These are phyloP conservation scores for Alectoris magna DNA, from an alignment of 2,797 vertebrate species.

Conservation along the genomic window DNA sequence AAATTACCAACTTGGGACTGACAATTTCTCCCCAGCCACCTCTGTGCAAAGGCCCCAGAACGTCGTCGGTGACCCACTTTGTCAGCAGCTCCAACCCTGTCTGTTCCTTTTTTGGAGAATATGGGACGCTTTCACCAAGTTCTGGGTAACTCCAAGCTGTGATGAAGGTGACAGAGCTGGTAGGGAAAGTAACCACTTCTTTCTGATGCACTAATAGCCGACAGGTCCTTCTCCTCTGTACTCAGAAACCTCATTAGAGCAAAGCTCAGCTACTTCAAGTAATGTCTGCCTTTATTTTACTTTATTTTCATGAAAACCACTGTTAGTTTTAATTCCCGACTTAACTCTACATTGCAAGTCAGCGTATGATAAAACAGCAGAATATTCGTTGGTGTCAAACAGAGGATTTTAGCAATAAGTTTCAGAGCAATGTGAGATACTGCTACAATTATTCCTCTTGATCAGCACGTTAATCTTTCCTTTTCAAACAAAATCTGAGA, in stretches of 20 bases:
- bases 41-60: not conserved
- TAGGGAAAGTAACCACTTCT: not conserved
- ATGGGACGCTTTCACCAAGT: not conserved
- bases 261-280: not conserved
- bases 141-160: not conserved
- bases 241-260: not conserved
- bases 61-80: slow-evolving; percentile 25
- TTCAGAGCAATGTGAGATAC: slow-evolving; percentile 39
- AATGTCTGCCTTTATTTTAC: not conserved
- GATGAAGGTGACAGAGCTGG: not conserved
- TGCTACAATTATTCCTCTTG: slow-evolving; percentile 45
- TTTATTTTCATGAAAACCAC: not conserved
- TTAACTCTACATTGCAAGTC: not conserved
- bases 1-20: slow-evolving; percentile 26
- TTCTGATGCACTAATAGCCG: not conserved
- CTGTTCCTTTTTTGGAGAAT: not conserved
- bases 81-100: not conserved
- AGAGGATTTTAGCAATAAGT: slow-evolving; percentile 15
- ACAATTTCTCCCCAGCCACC: not conserved
- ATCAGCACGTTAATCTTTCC: slow-evolving; percentile 49
- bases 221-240: not conserved
- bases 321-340: not conserved
- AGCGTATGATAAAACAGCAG: slow-evolving; percentile 37
- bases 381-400: slow-evolving; percentile 55
- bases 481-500: slow-evolving; percentile 4